phyloP scores from a whole-genome alignment of 2,113 vertebrate genomes.

The Oncorhynchus kisutch region DNA sequence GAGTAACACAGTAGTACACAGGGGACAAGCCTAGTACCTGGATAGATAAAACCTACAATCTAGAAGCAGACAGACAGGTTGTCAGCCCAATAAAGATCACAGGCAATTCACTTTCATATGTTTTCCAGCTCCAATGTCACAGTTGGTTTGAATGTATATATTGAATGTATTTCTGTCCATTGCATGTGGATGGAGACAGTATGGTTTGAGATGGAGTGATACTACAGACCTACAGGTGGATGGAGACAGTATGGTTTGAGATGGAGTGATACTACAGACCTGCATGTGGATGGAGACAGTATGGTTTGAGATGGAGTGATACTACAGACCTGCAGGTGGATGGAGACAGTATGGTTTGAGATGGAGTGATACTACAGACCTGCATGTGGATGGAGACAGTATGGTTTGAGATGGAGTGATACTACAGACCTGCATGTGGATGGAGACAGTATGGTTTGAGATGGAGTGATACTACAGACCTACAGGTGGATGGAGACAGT shows the following conservation, averaged over 20 bases:
- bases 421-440: background rate
- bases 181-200: background rate
- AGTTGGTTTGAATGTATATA: background rate
- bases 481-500: background rate
- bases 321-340: background rate
- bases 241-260: background rate
- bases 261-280: background rate
- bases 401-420: background rate
- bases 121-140: background rate
- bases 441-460: background rate
- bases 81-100: background rate
- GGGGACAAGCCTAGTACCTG: too few relatives aligned
- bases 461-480: background rate
- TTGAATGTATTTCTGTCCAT: background rate
- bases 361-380: background rate
- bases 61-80: background rate
- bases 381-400: background rate
- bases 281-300: background rate
- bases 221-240: background rate
- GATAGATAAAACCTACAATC: too few relatives aligned
- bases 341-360: background rate
- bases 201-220: background rate
- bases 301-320: background rate
- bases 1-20: too few relatives aligned
- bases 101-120: background rate